phyloP scores from a whole-genome alignment of 2,113 vertebrate species.

The Rhea americana region DNA sequence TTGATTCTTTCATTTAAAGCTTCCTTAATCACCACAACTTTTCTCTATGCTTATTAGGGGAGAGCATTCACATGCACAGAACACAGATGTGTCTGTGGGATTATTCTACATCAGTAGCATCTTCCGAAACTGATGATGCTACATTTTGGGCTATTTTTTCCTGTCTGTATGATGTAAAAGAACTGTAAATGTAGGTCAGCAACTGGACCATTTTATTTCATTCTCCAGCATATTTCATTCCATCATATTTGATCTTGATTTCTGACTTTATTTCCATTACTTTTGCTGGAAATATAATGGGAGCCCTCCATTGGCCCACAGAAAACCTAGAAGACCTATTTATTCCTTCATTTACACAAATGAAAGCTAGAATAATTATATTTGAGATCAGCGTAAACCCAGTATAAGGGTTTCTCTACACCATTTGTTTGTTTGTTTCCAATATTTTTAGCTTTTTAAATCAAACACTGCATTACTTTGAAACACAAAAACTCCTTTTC shows the following conservation, averaged over 20 bases:
- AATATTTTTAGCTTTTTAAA: slow-evolving; percentile 24
- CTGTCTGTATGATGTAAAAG: background rate
- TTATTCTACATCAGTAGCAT: background rate
- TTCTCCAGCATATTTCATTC: background rate
- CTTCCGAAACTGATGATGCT: background rate
- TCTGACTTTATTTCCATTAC: background rate
- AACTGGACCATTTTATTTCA: background rate
- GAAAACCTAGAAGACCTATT: background rate
- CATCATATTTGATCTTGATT: background rate
- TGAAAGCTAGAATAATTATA: background rate
- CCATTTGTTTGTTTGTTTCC: slow-evolving; percentile 8
- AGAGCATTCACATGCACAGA: background rate
- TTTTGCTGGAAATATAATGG: background rate
- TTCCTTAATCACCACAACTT: background rate
- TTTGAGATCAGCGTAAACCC: background rate
- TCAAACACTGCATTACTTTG: slow-evolving; percentile 21
- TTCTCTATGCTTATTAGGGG: background rate
- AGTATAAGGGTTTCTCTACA: background rate
- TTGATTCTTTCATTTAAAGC: background rate
- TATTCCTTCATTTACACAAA: background rate
- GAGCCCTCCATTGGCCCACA: background rate
- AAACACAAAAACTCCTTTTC: slow-evolving; percentile 17
- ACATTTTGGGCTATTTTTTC: background rate
- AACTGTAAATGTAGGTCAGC: background rate
- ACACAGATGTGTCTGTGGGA: background rate